Percentiles rank a stretch among this genome's conserved stretches.
phyloP scores from a whole-genome alignment of 53 echinoderm and acorn worm genomes.

The Mesocentrotus franciscanus region DNA sequence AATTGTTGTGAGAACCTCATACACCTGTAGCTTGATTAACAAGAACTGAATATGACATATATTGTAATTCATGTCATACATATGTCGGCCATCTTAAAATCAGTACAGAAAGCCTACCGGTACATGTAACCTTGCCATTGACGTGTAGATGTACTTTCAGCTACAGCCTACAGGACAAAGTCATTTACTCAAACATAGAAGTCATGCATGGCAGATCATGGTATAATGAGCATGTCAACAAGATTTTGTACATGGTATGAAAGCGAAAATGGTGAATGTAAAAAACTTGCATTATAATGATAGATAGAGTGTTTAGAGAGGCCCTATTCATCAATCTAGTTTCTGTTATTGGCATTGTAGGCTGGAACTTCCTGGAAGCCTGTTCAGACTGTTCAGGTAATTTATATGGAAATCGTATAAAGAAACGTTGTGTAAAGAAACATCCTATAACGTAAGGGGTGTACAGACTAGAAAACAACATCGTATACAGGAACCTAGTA shows the following conservation, averaged over 20 bases:
- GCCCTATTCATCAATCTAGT: background rate
- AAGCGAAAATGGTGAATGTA: background rate
- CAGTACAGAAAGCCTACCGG: too few relatives aligned
- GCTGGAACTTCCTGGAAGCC: too few relatives aligned
- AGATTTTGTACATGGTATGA: background rate
- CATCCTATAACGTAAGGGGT: too few relatives aligned
- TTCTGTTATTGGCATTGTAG: background rate
- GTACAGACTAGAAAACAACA: too few relatives aligned
- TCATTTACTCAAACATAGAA: background rate
- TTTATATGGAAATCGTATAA: too few relatives aligned
- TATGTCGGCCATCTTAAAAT: too few relatives aligned
- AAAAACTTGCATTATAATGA: slow-evolving; percentile 2
- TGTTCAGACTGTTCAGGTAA: too few relatives aligned
- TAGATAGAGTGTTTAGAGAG: background rate
- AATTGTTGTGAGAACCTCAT: too few relatives aligned
- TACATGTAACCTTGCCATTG: background rate
- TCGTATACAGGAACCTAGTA: too few relatives aligned
- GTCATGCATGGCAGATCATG: background rate
- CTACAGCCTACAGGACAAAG: background rate
- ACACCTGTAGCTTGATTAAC: background rate
- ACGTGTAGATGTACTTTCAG: background rate
- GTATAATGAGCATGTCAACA: background rate
- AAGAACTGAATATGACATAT: background rate
- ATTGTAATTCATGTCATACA: too few relatives aligned
- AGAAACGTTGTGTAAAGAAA: too few relatives aligned